A percentile compares a stretch with the other conserved stretches of the same genome.
phyloP scores from a whole-genome alignment of 2,797 vertebrate genomes.

The Serranus cabrilla region DNA sequence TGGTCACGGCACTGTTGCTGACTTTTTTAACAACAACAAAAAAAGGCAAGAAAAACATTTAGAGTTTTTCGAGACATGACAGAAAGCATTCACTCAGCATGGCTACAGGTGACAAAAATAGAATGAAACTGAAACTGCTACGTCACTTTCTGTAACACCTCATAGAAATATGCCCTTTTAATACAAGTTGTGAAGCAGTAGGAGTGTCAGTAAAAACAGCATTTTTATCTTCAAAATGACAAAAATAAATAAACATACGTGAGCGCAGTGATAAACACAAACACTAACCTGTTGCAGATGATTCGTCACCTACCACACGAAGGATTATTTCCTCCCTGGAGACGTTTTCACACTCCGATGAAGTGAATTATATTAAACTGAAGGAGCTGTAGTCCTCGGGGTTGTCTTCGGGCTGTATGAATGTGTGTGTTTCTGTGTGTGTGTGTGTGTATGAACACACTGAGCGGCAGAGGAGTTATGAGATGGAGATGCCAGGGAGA shows the following conservation, averaged over 20 bases:
- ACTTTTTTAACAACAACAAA: not conserved
- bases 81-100: not conserved
- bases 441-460: conserved; percentile 35
- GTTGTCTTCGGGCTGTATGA: conserved; percentile 35
- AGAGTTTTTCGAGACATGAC: not conserved
- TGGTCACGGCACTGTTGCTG: not conserved
- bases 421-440: conserved; percentile 29
- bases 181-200: not conserved
- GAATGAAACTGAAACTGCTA: conserved; percentile 58
- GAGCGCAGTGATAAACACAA: conserved; percentile 6
- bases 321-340: conserved; percentile 39
- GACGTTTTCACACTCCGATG: conserved; percentile 24
- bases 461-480: conserved; percentile 60
- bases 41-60: not conserved
- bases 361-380: conserved; percentile 9
- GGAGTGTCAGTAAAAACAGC: not conserved
- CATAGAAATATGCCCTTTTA: not conserved
- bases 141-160: conserved; percentile 36
- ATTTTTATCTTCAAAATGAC: not conserved
- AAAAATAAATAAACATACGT: not conserved
- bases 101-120: conserved; percentile 41
- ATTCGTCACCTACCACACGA: conserved; percentile 28
- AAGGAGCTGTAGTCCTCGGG: conserved; percentile 37
- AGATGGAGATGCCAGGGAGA: conserved; percentile 70
- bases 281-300: conserved; percentile 68